Evolutionary conservation across 2,888 invertebrate species (phyloP), one percentile per base, ranked within the genome.

Genomic region (Erebia aethiops): DNA sequence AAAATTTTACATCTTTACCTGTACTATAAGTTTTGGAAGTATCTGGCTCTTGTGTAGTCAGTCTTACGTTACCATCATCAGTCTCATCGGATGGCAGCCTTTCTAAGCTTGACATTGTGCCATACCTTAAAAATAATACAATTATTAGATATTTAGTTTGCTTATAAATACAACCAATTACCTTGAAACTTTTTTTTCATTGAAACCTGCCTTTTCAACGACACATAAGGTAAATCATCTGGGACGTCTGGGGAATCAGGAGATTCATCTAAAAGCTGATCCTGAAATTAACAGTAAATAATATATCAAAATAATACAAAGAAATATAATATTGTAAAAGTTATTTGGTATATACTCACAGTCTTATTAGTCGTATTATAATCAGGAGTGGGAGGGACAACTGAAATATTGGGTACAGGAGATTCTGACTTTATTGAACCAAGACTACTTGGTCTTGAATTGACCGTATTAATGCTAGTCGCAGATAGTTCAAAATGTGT

Each of bases 361-460:
- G 91, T 92, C 86, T 91, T 90, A 87, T 89, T 87, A 78, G 81
- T 81, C 76, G 85, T 82, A 79, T 88, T 92, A 77, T 86, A 90
- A 79, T 96, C 96, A 3, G 96, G 96, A 1, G 96, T 96, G 35
- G 97, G 96, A 71, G 97, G 96, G 71, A 96, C 94, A 73, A 97
- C 95, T 61, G 96, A 95, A 80, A 97, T 96, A 80, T 95, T 96
- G 71, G 96, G 96, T 76, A 96, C 91, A 72, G 90, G 89, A 73
- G 92, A 91, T 77, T 91, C 91, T 18, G 89, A 90, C 70, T 89
- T 88, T 35, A 83, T 78, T 51, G 91, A 89, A 71, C 86, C 84
- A 71, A 92, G 84, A 78, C 88, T 91, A 86, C 79, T 94, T 72
- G 88, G 95, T 90, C 79, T 95, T 81, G 79, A 95, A 83, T 83